Percentiles rank a stretch among this genome's conserved stretches.
These are phyloP conservation scores for Lagodon rhomboides DNA, from an alignment of 2,797 vertebrate genomes.

Conservation along the genomic window DNA sequence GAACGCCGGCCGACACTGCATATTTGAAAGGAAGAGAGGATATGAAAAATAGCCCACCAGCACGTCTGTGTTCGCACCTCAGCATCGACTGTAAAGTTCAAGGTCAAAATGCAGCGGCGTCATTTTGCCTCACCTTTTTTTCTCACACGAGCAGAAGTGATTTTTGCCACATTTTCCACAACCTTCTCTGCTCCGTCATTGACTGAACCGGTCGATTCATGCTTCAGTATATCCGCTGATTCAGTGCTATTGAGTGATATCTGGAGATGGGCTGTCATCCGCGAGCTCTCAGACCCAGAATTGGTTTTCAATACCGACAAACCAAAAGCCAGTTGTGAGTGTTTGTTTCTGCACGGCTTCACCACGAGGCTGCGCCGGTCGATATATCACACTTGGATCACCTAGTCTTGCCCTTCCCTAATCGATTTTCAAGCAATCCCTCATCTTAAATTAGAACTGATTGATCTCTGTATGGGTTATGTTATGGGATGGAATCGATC, in stretches of 20 bases:
- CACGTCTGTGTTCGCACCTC: conserved; percentile 1
- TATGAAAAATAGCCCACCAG: conserved; percentile 13
- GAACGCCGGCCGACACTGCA: conserved; percentile 20
- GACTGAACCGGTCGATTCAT: conserved; percentile 20
- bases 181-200: conserved; percentile 11
- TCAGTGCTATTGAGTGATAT: conserved; percentile 32
- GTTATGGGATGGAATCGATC: conserved; percentile 1
- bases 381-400: background rate
- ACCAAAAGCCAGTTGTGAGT: background rate
- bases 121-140: conserved; percentile 14
- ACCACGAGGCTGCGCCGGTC: background rate
- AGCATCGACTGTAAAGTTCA: conserved; percentile 20
- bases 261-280: conserved; percentile 33
- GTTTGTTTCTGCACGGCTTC: conserved; percentile 8
- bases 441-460: conserved; percentile 10
- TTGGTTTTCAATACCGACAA: conserved; percentile 32
- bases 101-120: conserved; percentile 23
- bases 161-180: conserved; percentile 24
- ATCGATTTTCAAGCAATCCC: conserved; percentile 13
- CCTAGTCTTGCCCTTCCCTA: background rate
- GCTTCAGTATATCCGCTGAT: conserved; percentile 29
- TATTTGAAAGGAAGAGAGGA: conserved; percentile 12
- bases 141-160: background rate
- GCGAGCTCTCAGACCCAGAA: conserved; percentile 3
- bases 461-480: conserved; percentile 21